Percentiles rank a stretch among this genome's conserved stretches.
Evolutionary conservation across 1,140 invertebrate species (phyloP).

Genomic region (Odontomachus brunneus): DNA sequence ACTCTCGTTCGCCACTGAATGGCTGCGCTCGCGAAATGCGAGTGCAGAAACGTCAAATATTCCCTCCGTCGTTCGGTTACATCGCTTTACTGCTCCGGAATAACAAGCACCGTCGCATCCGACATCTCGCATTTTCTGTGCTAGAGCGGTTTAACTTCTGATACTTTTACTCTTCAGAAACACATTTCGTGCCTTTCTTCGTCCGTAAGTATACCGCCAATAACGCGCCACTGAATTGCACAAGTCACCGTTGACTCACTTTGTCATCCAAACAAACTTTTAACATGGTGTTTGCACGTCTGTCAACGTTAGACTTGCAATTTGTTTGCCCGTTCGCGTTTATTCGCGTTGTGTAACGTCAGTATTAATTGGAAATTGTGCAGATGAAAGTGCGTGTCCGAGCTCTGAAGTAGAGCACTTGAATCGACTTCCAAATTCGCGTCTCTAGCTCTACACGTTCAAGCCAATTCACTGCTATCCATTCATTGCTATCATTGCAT

Average conservation of each 20-base stretch:
- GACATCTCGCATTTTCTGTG: conserved; percentile 1
- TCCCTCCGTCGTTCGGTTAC: conserved; percentile 19
- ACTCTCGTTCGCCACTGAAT: conserved; percentile 64
- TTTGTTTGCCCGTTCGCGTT: too few species aligned
- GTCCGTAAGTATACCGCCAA: conserved; percentile 39
- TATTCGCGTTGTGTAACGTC: too few species aligned
- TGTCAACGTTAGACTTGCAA: too few species aligned
- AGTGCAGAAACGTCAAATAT: conserved; percentile 44
- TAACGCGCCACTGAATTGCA: conserved; percentile 26
- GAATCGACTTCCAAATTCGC: too few species aligned
- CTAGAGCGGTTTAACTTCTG: conserved; percentile 43
- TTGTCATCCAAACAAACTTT: conserved; percentile 47
- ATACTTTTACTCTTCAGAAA: conserved; percentile 21
- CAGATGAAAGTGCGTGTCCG: too few species aligned
- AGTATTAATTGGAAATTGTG: too few species aligned
- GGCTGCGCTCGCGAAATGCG: conserved; percentile 59
- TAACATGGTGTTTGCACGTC: too few species aligned
- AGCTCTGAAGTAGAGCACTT: too few species aligned
- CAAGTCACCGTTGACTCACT: conserved; percentile 40
- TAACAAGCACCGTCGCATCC: conserved; percentile 54
- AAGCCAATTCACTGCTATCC: too few species aligned
- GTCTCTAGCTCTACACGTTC: too few species aligned
- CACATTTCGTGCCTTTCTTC: conserved; percentile 26
- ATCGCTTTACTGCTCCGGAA: conserved; percentile 54
- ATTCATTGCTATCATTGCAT: too few species aligned